phyloP scores from a whole-genome alignment of 2,888 invertebrate genomes.

The Bedellia somnulentella region DNA sequence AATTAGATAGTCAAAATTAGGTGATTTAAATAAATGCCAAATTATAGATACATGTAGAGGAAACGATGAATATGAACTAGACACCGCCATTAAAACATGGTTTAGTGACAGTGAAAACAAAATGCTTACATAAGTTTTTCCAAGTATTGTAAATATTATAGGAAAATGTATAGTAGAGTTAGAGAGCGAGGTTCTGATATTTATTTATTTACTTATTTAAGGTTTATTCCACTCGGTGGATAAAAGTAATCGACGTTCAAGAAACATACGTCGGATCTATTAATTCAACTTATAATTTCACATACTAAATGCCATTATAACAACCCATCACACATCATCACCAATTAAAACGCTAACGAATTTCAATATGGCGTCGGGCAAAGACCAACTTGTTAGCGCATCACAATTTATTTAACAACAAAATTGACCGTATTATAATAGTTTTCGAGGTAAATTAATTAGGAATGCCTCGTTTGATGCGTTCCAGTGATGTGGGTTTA shows the following conservation, averaged over 20 bases:
- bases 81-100: no score
- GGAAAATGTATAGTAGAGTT: conserved; percentile 1
- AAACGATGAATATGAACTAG: no score
- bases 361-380: conserved; percentile 38
- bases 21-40: no score
- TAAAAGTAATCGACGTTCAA: no score
- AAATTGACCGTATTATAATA: conserved; percentile 57
- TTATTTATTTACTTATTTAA: conserved; percentile 1
- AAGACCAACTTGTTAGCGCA: conserved; percentile 38
- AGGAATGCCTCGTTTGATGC: conserved; percentile 49
- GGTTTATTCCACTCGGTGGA: no score
- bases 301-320: conserved; percentile 2
- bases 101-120: no score
- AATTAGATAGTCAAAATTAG: no score
- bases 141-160: conserved; percentile 2
- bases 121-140: no score
- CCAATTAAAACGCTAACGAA: conserved; percentile 19
- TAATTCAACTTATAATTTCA: no score
- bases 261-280: no score
- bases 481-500: conserved; percentile 57
- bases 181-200: conserved; percentile 3
- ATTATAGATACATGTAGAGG: no score
- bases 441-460: conserved; percentile 56
- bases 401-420: conserved; percentile 54
- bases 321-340: conserved; percentile 4